These are phyloP conservation scores for Eleginops maclovinus DNA, from an alignment of 2,113 vertebrate species.

Conservation along the genomic window DNA sequence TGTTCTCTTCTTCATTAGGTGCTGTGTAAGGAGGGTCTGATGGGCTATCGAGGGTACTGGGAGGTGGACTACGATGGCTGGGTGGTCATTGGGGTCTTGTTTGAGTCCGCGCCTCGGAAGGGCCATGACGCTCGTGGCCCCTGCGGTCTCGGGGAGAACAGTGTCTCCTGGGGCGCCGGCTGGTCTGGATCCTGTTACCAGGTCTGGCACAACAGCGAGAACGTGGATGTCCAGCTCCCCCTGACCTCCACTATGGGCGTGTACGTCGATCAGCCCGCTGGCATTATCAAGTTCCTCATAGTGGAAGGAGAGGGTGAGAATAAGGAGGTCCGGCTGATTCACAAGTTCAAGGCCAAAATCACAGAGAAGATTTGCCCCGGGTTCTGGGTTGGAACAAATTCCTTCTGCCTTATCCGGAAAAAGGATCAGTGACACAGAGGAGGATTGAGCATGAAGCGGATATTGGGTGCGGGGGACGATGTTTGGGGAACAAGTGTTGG, in stretches of 20 bases:
- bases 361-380: constrained; percentile 77
- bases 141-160: constrained; percentile 83
- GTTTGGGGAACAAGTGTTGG: constrained; percentile 58
- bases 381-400: constrained; percentile 83
- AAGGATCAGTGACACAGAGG: constrained; percentile 60
- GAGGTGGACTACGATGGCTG: constrained; percentile 83
- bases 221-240: constrained; percentile 66
- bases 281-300: constrained; percentile 78
- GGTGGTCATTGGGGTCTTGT: constrained; percentile 81
- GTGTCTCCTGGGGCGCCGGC: constrained; percentile 81
- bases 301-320: constrained; percentile 73
- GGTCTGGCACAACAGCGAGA: constrained; percentile 81
- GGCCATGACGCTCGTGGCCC: constrained; percentile 53
- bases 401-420: constrained; percentile 74
- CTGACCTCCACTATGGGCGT: constrained; percentile 63
- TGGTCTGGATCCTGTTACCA: constrained; percentile 84
- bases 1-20: constrained; percentile 61
- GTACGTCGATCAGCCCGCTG: constrained; percentile 84
- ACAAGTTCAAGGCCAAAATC: constrained; percentile 71
- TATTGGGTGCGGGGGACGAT: not conserved
- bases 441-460: too few relatives aligned
- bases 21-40: constrained; percentile 80
- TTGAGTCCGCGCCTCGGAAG: constrained; percentile 72
- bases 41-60: constrained; percentile 82
- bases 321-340: constrained; percentile 74